phyloP scores from a whole-genome alignment of 2,888 invertebrate genomes.

The Drosophila niveifrons region DNA sequence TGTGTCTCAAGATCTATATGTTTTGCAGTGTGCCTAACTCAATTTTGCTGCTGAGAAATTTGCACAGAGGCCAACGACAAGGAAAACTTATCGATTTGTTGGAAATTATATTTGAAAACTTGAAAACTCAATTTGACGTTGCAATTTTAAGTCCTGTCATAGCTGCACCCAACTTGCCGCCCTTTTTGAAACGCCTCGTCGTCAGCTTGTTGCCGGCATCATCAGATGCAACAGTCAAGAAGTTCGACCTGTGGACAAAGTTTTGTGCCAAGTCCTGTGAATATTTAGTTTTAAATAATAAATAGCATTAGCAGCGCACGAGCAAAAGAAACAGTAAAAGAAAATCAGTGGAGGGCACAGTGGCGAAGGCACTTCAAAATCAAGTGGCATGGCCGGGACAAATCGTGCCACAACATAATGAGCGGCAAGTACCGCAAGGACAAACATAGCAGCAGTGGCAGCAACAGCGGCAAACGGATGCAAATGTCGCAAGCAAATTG shows the following conservation, averaged over 20 bases:
- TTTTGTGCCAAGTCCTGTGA: slow-evolving; percentile 40
- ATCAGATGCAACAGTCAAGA: slow-evolving; percentile 66
- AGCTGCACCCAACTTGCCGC: not conserved
- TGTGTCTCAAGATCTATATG: slow-evolving; percentile 11
- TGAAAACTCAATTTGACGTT: slow-evolving; percentile 74
- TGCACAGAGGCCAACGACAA: slow-evolving; percentile 31
- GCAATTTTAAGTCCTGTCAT: slow-evolving; percentile 60
- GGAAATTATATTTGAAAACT: slow-evolving; percentile 77
- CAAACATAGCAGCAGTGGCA: slow-evolving; percentile 20
- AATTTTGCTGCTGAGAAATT: slow-evolving; percentile 67
- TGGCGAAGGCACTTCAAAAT: slow-evolving; percentile 44
- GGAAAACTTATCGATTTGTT: slow-evolving; percentile 78
- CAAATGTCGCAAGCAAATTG: slow-evolving; percentile 72
- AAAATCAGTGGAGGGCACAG: slow-evolving; percentile 25
- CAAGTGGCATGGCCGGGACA: slow-evolving; percentile 61
- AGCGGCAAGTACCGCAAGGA: slow-evolving; percentile 44
- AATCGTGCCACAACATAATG: slow-evolving; percentile 76
- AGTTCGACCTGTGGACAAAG: slow-evolving; percentile 50
- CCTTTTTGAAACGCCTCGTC: not conserved
- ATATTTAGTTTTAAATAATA: slow-evolving; percentile 74
- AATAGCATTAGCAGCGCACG: slow-evolving; percentile 54
- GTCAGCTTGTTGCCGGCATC: slow-evolving; percentile 25
- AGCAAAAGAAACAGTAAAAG: not conserved
- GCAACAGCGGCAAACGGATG: slow-evolving; percentile 53
- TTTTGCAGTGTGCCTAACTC: slow-evolving; percentile 54